Evolutionary conservation across 2,113 vertebrate species (phyloP), one percentile per base, ranked within the genome.

Genomic region (Amphilophus citrinellus): DNA sequence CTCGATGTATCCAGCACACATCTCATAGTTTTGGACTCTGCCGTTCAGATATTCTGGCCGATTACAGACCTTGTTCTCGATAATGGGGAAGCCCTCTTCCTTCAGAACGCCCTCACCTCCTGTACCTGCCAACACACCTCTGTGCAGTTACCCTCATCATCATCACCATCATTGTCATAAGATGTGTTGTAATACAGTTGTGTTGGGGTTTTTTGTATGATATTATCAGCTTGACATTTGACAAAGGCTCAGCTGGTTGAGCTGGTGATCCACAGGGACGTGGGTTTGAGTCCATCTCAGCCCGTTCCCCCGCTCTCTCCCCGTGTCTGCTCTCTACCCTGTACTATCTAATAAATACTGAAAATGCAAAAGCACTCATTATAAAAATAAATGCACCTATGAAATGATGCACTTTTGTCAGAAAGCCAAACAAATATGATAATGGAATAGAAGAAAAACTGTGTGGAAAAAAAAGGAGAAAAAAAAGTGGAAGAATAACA

Each of bases 61-160:
- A 59, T 99, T 99, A 53, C 98, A 99, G 81, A 98, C 85, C 89
- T 98, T 98, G 79, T 99, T 99, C 80, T 98, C 98, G 0, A 99
- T 98, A 59, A 99, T 97, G 0, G 98, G 98, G 89, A 99, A 97
- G 7, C 97, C 97, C 0, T 97, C 95, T 93, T 99, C 97, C 86
- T 99, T 99, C 82, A 99, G 96, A 10, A 80, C 0, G 0, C 97
- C 97, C 3, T 47, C 47, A 13, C 66, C 66, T 75, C 77, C 77
- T 2, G 83, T 42, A 24, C 47, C 83, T 84, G 76, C 18, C 17
- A 44, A 62, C 65, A 62, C 44, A 79, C 11, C 59, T 42, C 18
- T n/a, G 27, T 27, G 37, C 24, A 22, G 30, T 77, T 57, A 83
- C 14, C 24, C 18, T 17, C 1, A 15, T 71, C 44, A 3, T 71